Conservation (phyloP, 1,140 invertebrate genomes). For the Lepidurus couesii region DNA sequence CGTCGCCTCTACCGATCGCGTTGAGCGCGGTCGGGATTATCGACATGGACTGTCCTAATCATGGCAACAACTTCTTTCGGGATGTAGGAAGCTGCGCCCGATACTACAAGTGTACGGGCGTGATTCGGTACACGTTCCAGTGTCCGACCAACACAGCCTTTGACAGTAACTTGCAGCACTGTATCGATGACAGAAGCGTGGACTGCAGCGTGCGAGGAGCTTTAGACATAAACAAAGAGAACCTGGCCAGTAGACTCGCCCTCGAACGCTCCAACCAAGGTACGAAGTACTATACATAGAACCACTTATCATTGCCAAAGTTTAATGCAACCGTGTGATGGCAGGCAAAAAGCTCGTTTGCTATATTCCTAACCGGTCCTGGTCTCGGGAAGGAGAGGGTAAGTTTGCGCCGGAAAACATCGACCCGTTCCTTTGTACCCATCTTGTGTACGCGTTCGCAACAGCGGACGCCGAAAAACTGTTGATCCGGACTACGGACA, state of each 20-base stretch:
- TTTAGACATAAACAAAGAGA: not conserved
- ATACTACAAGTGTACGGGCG: conserved; percentile 60
- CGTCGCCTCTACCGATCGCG: not conserved
- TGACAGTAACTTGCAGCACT: conserved; percentile 49
- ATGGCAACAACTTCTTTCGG: conserved; percentile 43
- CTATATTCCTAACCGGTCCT: conserved; percentile 82
- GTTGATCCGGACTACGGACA: conserved; percentile 68
- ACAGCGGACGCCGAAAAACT: conserved; percentile 69
- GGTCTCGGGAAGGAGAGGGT: conserved; percentile 71
- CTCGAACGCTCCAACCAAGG: not conserved
- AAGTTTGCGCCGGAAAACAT: conserved; percentile 80
- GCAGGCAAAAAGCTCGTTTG: conserved; percentile 60
- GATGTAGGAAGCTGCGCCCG: conserved; percentile 60
- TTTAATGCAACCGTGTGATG: not conserved
- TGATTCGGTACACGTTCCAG: conserved; percentile 44
- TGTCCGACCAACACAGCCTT: conserved; percentile 55
- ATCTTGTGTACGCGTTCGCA: conserved; percentile 86
- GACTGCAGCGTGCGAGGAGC: conserved; percentile 30
- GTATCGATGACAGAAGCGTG: conserved; percentile 42
- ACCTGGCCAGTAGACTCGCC: not conserved
- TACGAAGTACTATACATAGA: not conserved
- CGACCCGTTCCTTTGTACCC: conserved; percentile 72
- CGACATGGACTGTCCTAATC: conserved; percentile 30
- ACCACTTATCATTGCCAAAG: not conserved
- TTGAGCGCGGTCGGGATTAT: not conserved